phyloP scores from a whole-genome alignment of 2,797 vertebrate species.

The Gastrophryne carolinensis region DNA sequence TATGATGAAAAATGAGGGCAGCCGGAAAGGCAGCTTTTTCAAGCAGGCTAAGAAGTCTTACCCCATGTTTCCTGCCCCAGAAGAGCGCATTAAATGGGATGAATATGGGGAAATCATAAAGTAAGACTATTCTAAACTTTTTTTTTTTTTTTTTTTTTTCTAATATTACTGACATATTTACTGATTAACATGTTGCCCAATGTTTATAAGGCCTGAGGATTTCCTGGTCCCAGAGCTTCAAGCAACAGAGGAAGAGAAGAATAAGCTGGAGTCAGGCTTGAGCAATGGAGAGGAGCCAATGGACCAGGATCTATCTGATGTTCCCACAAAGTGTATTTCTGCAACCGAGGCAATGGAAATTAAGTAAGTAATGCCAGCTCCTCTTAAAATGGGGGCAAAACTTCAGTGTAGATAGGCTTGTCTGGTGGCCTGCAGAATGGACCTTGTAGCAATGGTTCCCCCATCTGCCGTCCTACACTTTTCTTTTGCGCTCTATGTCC shows the following conservation, averaged over 20 bases:
- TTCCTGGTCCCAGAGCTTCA: slow-evolving; percentile 97
- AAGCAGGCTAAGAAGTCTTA: slow-evolving; percentile 98
- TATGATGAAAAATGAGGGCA: slow-evolving; percentile 98
- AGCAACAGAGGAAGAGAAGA: slow-evolving; percentile 97
- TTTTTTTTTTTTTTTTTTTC: background rate
- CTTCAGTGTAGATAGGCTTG: no score
- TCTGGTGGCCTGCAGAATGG: no score
- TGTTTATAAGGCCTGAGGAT: slow-evolving; percentile 83
- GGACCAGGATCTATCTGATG: slow-evolving; percentile 96
- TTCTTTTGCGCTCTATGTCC: no score
- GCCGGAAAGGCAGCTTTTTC: slow-evolving; percentile 95
- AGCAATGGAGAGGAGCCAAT: slow-evolving; percentile 95
- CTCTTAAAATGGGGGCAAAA: no score
- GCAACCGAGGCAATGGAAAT: slow-evolving; percentile 91
- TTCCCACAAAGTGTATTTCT: slow-evolving; percentile 94
- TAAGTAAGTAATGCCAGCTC: slow-evolving; percentile 86
- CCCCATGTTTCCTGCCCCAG: slow-evolving; percentile 95
- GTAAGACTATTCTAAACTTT: slow-evolving; percentile 59
- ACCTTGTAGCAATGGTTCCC: no score
- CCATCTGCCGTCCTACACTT: no score
- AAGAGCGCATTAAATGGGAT: slow-evolving; percentile 97
- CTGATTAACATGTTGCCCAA: background rate
- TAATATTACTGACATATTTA: background rate
- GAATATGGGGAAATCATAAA: slow-evolving; percentile 98
- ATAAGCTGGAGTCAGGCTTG: slow-evolving; percentile 89